A percentile compares a stretch with the other conserved stretches of the same genome.
Conservation (phyloP, 1,140 invertebrate species). For the Bombus turneri region DNA sequence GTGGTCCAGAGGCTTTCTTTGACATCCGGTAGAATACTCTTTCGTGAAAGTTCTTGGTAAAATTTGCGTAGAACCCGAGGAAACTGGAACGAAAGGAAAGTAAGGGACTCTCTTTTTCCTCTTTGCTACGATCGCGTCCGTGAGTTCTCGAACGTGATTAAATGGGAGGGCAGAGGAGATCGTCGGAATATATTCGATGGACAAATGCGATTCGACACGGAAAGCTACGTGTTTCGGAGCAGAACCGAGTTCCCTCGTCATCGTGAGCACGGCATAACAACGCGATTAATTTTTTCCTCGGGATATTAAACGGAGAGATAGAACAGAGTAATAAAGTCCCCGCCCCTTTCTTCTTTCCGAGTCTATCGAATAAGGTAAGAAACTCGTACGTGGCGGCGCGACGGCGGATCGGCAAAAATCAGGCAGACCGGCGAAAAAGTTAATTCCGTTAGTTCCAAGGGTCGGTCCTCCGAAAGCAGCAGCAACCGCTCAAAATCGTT, state of each 20-base stretch:
- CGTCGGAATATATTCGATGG: not conserved
- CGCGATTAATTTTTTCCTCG: slow-evolving; percentile 19
- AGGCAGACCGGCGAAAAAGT: not conserved
- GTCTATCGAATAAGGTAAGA: not conserved
- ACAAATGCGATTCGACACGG: slow-evolving; percentile 53
- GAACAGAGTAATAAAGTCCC: not conserved
- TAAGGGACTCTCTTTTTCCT: no score
- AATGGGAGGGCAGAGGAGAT: not conserved
- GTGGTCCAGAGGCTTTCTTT: not conserved
- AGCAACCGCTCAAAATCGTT: not conserved
- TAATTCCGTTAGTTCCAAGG: slow-evolving; percentile 8
- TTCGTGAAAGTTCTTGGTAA: not conserved
- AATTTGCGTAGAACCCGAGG: not conserved
- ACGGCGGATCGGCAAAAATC: not conserved
- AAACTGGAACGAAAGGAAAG: not conserved
- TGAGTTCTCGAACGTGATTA: not conserved
- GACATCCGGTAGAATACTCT: not conserved
- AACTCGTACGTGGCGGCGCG: not conserved
- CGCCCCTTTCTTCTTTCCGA: not conserved
- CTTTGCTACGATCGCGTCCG: not conserved
- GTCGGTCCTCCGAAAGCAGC: slow-evolving; percentile 6
- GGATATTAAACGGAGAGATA: not conserved
- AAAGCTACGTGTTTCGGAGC: not conserved
- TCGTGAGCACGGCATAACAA: not conserved
- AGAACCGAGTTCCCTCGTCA: not conserved